Conservation (phyloP, 2,113 vertebrate genomes). For the Dipodomys spectabilis region DNA sequence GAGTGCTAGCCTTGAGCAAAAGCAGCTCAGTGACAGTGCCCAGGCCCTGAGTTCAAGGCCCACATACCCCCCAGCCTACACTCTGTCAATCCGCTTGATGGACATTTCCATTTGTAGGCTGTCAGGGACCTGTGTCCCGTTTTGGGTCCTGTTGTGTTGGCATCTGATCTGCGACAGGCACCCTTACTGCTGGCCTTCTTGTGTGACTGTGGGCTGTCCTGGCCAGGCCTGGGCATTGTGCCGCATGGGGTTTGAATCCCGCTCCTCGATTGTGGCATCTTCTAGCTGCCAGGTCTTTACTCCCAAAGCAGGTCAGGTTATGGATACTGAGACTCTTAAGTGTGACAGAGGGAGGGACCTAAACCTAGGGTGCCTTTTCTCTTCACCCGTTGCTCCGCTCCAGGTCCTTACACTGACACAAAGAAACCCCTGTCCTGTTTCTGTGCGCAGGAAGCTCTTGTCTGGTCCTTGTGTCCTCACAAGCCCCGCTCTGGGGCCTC, state of each 20-base stretch:
- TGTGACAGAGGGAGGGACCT: background rate
- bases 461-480: background rate
- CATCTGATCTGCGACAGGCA: background rate
- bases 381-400: background rate
- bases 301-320: background rate
- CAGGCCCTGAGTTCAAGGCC: no score
- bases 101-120: no score
- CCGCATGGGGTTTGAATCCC: background rate
- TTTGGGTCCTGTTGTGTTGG: background rate
- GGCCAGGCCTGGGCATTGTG: background rate
- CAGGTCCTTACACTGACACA: constrained; percentile 15
- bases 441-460: background rate
- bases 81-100: no score
- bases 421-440: constrained; percentile 30
- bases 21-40: no score
- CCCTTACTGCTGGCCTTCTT: background rate
- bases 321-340: background rate
- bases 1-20: no score
- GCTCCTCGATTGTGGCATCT: background rate
- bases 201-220: background rate
- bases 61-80: no score
- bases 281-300: background rate
- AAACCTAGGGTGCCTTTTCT: background rate
- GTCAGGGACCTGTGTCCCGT: background rate
- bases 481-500: background rate